phyloP scores from a whole-genome alignment of 2,888 invertebrate species.

The Aspidapion aeneum region DNA sequence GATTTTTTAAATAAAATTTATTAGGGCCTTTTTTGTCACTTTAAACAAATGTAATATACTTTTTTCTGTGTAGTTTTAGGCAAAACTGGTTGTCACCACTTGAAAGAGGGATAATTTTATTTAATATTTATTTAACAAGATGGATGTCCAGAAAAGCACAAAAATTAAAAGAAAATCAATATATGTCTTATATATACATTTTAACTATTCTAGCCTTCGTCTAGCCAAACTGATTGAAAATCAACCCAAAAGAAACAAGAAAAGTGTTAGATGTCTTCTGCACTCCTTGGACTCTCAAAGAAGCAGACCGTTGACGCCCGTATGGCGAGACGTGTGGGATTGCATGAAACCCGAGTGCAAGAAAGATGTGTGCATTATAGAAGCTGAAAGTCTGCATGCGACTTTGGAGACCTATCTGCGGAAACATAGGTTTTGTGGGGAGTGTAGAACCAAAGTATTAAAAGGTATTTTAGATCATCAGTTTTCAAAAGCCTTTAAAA shows the following conservation, averaged over 20 bases:
- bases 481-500: slow-evolving; percentile 4
- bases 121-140: too few species aligned
- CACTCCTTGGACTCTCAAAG: slow-evolving; percentile 89
- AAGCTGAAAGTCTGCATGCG: slow-evolving; percentile 77
- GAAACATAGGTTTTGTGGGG: slow-evolving; percentile 92
- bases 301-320: slow-evolving; percentile 65
- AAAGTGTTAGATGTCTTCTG: slow-evolving; percentile 82
- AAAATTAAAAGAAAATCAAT: too few species aligned
- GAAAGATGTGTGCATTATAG: slow-evolving; percentile 83
- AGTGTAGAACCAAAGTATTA: slow-evolving; percentile 88
- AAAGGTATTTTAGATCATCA: too few species aligned
- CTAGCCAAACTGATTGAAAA: slow-evolving; percentile 75
- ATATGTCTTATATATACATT: too few species aligned
- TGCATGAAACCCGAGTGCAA: slow-evolving; percentile 77
- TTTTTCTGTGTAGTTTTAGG: too few species aligned
- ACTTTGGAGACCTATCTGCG: slow-evolving; percentile 87
- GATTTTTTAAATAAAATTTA: too few species aligned
- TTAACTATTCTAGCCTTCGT: slow-evolving; percentile 64
- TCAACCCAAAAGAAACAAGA: slow-evolving; percentile 80
- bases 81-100: too few species aligned
- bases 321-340: slow-evolving; percentile 83
- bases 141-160: too few species aligned
- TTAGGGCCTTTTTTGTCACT: too few species aligned
- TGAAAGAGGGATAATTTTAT: too few species aligned
- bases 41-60: too few species aligned